Evolutionary conservation across 1,140 invertebrate genomes (phyloP).

Genomic region (Ganaspis sp.): DNA sequence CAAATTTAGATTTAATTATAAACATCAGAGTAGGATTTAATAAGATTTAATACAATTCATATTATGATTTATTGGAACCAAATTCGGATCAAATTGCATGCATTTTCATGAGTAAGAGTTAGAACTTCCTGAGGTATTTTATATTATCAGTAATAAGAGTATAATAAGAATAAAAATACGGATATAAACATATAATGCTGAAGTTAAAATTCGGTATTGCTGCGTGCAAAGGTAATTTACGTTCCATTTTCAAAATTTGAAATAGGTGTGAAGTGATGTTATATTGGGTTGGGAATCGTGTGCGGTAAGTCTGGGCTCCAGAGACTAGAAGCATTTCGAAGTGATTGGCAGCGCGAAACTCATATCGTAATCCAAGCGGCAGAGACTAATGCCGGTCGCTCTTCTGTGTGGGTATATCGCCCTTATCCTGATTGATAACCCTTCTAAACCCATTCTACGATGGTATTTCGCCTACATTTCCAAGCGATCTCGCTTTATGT

Average conservation of each 20-base stretch:
- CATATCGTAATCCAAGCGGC: slow-evolving; percentile 12
- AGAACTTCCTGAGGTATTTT: too few species aligned
- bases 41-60: too few species aligned
- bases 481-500: slow-evolving; percentile 13
- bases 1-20: too few species aligned
- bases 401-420: slow-evolving; percentile 12
- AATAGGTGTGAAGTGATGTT: slow-evolving; percentile 9
- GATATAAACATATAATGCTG: not conserved
- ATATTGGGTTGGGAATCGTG: slow-evolving; percentile 13
- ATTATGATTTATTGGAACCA: too few species aligned
- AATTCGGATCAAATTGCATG: too few species aligned
- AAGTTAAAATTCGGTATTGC: not conserved
- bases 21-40: too few species aligned
- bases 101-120: too few species aligned
- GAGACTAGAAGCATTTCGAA: slow-evolving; percentile 9
- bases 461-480: slow-evolving; percentile 8
- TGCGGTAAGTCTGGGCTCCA: slow-evolving; percentile 7
- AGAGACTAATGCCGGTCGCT: slow-evolving; percentile 12
- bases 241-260: not conserved
- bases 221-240: not conserved
- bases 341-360: slow-evolving; percentile 8
- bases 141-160: too few species aligned
- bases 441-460: slow-evolving; percentile 5
- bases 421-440: slow-evolving; percentile 13
- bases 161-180: too few species aligned